phyloP scores from a whole-genome alignment of 2,797 vertebrate species.

The Xiphophorus birchmanni region DNA sequence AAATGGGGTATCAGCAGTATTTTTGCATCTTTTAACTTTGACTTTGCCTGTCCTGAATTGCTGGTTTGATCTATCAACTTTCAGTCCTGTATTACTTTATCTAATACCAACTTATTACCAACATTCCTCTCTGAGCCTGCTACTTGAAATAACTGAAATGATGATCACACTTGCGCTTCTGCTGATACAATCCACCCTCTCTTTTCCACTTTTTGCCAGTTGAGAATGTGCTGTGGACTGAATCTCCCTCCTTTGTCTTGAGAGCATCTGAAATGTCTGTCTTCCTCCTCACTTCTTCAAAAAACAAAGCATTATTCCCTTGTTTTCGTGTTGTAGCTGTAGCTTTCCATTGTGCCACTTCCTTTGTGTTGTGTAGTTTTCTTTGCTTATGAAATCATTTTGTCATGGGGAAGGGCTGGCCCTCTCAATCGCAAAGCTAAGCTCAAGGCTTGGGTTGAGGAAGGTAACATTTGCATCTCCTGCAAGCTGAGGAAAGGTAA shows the following conservation, averaged over 20 bases:
- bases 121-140: constrained; percentile 31
- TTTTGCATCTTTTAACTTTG: constrained; percentile 40
- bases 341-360: constrained; percentile 75
- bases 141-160: constrained; percentile 44
- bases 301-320: constrained; percentile 45
- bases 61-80: constrained; percentile 23
- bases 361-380: constrained; percentile 70
- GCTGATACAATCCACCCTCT: constrained; percentile 73
- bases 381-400: constrained; percentile 63
- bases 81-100: constrained; percentile 8
- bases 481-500: constrained; percentile 82
- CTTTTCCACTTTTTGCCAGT: constrained; percentile 74
- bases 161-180: constrained; percentile 46
- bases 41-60: constrained; percentile 57
- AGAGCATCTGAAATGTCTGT: constrained; percentile 80
- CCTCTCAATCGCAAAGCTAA: constrained; percentile 78
- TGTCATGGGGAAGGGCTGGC: constrained; percentile 68
- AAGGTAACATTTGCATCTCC: constrained; percentile 78
- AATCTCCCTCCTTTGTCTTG: constrained; percentile 84
- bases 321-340: constrained; percentile 74
- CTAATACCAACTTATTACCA: not conserved
- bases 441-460: constrained; percentile 79
- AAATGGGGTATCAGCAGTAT: not conserved
- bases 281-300: constrained; percentile 74
- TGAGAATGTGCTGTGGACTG: constrained; percentile 82